Conservation (phyloP, 2,113 vertebrate genomes). For the Gopherus flavomarginatus region DNA sequence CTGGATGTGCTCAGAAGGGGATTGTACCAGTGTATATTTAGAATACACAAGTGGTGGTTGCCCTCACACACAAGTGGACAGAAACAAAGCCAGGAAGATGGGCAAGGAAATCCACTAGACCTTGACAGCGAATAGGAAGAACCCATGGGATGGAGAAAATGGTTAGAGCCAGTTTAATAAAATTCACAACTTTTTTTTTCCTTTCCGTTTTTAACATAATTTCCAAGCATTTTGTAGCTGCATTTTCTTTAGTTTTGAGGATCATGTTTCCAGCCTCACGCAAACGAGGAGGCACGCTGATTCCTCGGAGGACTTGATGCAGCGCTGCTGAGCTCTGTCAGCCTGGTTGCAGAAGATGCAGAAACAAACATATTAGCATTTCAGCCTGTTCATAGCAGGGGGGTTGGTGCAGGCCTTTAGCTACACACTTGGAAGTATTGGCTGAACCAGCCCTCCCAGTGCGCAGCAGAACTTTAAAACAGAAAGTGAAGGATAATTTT, state of each 20-base stretch:
- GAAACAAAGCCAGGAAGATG: background rate
- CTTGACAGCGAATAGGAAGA: background rate
- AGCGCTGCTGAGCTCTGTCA: background rate
- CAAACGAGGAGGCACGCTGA: background rate
- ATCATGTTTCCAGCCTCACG: background rate
- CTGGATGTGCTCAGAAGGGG: background rate
- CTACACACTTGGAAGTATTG: background rate
- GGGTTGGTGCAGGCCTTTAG: background rate
- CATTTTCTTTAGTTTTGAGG: background rate
- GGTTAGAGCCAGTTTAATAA: background rate
- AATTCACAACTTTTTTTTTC: fast-evolving
- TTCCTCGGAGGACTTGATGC: fast-evolving
- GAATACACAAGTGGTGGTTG: too few relatives aligned
- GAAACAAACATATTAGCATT: background rate
- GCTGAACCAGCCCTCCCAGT: background rate
- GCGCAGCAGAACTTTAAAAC: background rate
- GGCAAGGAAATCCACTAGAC: background rate
- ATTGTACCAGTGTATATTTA: background rate
- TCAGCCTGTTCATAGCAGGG: background rate
- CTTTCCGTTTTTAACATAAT: background rate
- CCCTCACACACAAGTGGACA: background rate
- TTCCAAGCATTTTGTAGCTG: background rate
- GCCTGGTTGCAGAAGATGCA: background rate
- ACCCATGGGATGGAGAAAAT: background rate
- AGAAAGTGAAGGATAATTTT: background rate